Evolutionary conservation across 2,113 vertebrate genomes (phyloP).

Genomic region (Hemiprocne comata): DNA sequence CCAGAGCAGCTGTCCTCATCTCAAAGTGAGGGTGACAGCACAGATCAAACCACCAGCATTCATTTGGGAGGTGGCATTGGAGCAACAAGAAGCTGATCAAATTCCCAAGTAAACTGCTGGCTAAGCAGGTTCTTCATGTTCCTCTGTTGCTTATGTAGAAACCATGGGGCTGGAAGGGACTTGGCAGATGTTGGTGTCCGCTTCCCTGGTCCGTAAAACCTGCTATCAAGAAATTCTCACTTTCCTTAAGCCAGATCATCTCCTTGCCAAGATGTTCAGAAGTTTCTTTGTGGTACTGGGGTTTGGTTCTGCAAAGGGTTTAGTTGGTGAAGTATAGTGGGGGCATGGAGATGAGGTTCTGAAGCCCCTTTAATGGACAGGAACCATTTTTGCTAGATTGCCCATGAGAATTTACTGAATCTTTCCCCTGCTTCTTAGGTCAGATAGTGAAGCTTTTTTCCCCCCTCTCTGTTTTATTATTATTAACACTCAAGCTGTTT

Average conservation of each 20-base stretch:
- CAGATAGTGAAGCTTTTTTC: not conserved
- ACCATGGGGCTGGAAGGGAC: not conserved
- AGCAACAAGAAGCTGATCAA: not conserved
- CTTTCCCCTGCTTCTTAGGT: not conserved
- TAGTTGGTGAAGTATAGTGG: not conserved
- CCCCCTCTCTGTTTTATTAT: not conserved
- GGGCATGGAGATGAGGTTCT: not conserved
- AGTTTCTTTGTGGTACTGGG: not conserved
- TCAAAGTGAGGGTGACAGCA: not conserved
- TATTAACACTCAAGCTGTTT: not conserved
- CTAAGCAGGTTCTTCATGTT: not conserved
- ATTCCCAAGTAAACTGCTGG: not conserved
- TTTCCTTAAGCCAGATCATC: not conserved
- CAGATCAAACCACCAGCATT: not conserved
- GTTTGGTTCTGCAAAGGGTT: not conserved
- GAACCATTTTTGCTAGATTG: not conserved
- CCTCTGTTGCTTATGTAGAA: not conserved
- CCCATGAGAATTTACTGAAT: not conserved
- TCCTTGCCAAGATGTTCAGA: not conserved
- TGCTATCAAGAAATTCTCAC: not conserved
- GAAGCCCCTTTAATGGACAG: not conserved
- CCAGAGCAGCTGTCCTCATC: not conserved
- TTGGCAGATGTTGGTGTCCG: not conserved
- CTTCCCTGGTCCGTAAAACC: not conserved
- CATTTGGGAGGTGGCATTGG: fast-evolving